Evolutionary conservation across 2,888 invertebrate genomes (phyloP), one percentile per base, ranked within the genome.

Genomic region (Gandaritis pyraliata): DNA sequence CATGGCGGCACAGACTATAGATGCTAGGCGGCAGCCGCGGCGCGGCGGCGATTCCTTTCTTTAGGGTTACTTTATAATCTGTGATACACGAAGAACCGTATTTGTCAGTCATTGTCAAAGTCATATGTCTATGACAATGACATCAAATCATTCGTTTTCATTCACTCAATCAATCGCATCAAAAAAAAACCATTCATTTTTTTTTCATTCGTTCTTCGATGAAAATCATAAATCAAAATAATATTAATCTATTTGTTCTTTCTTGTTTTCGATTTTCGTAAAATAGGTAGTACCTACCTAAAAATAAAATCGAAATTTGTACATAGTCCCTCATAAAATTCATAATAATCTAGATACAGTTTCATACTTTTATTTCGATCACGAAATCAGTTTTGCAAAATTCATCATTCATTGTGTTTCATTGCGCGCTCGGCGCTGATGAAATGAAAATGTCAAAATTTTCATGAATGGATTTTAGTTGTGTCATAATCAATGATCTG

Each of bases 401-500:
- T 29, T 61, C 41, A 49, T 62, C 55, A 30, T 38, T 62, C 55
- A 30, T 38, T 23, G 12, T 6, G 15, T 56, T 72, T 75, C 71
- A 76, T 76, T 78, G 74, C 73, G 74, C 71, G 76, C 76, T 78
- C 74, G 73, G 74, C 73, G 81, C 81, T 82, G 76, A 84, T 85
- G 86, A 88, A 87, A 85, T 16, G 85, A 86, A 88, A 88, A 88
- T 84, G 91, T 92, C 92, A 92, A 85, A 88, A 81, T 85, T 86
- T 87, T 84, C 79, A 85, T 89, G 86, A 86, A 87, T 89, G 86
- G 87, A 87, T 78, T 82, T n/a, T n/a, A n/a, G n/a, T n/a, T 66
- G 78, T 88, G 90, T 88, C 87, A 89, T 80, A 72, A 75, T 87
- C 87, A 89, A 84, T 86, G 80, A 78, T 80, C 72, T 75, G n/a